Evolutionary conservation across 2,797 vertebrate genomes (phyloP), one percentile per base, ranked within the genome.

Genomic region (Spinibarbus caldwelli): DNA sequence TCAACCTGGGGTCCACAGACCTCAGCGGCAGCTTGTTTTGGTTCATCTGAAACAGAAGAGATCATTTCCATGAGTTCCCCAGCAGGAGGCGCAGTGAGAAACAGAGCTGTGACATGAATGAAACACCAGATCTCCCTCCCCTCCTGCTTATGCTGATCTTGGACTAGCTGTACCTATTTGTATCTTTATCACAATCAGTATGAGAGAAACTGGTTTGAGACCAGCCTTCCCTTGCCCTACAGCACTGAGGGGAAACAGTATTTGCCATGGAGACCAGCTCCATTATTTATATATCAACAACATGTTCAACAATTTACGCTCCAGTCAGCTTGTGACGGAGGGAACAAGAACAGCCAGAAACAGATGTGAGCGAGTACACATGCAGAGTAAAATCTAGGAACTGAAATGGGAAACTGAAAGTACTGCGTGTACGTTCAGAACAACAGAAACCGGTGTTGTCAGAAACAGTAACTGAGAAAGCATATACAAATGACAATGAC

Each of bases 21-120:
- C 98, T 93, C 80, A 96, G 90, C 0, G 96, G 95, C 92, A 97
- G 68, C 91, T 99, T 99, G 1, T 96, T 97, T 94, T 98, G 98
- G 91, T 96, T 99, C 76, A 99, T 97, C 98, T 99, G 95, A 84
- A 72, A 85, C 3, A n/a, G 82, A 76, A 85, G 41, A 85, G 10
- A 14, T 5, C 26, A 90, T 34, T 68, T 34, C 59, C n/a, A 70
- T n/a, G n/a, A 85, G 12, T 2, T 80, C 77, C 90, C 90, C 94
- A 95, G 93, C 93, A 95, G 94, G 91, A 92, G 92, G 93, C 91
- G 91, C 90, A 92, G 86, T 89, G 75, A 86, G 71, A 70, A 67
- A 47, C 83, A 64, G 36, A 49, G 72, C 76, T 7, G 72, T 84
- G 82, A 84, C 66, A 72, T 87, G 88, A 86, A 81, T 79, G 89